Evolutionary conservation across 2,888 invertebrate genomes (phyloP).

Genomic region (Noctua comes): DNA sequence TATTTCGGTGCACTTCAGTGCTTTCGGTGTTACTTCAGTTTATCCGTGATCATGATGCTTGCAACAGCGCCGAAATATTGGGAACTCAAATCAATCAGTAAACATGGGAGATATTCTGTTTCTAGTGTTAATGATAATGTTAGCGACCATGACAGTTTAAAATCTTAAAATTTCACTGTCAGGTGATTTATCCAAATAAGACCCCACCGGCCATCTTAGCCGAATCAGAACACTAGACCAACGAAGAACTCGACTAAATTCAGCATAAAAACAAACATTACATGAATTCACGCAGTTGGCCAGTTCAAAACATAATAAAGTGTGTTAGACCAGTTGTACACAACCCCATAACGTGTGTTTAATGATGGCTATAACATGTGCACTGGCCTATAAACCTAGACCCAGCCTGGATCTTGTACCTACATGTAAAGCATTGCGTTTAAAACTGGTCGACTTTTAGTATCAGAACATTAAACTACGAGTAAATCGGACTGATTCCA

Average conservation of each 20-base stretch:
- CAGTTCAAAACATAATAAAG: slow-evolving; percentile 2
- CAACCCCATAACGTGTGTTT: slow-evolving; percentile 36
- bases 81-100: too few relatives aligned
- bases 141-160: too few relatives aligned
- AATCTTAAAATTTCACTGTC: too few relatives aligned
- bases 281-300: slow-evolving; percentile 8
- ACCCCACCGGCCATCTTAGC: neutral
- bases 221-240: neutral
- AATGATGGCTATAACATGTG: slow-evolving; percentile 46
- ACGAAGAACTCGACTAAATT: neutral
- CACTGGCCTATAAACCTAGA: slow-evolving; percentile 58
- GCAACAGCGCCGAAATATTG: too few relatives aligned
- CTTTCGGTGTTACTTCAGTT: too few relatives aligned
- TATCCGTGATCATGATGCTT: too few relatives aligned
- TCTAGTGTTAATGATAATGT: too few relatives aligned
- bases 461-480: slow-evolving; percentile 16
- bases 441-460: slow-evolving; percentile 24
- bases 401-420: slow-evolving; percentile 40
- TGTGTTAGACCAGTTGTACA: slow-evolving; percentile 29
- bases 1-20: too few relatives aligned
- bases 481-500: neutral
- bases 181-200: neutral
- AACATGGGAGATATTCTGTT: too few relatives aligned
- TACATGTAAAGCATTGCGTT: neutral
- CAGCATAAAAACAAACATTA: neutral